These are phyloP conservation scores for Lophius americanus DNA, from an alignment of 2,797 vertebrate species.

Conservation along the genomic window DNA sequence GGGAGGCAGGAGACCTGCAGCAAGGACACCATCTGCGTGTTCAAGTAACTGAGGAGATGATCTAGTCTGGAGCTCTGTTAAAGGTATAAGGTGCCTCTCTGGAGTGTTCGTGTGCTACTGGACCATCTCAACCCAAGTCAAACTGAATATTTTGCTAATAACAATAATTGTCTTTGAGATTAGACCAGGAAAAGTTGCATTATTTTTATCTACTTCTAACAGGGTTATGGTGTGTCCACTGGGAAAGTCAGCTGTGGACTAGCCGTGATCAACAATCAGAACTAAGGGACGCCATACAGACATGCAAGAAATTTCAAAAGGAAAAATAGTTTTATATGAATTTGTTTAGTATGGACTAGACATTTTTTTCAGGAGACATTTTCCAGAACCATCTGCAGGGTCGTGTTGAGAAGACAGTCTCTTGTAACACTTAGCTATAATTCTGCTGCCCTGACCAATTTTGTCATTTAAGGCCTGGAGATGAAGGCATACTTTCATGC, in stretches of 20 bases:
- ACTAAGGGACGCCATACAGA: neutral
- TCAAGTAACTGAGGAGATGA: constrained; percentile 7
- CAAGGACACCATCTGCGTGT: constrained; percentile 80
- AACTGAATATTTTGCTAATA: constrained; percentile 23
- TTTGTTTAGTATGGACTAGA: constrained; percentile 22
- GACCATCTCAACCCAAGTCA: constrained; percentile 21
- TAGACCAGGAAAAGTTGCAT: constrained; percentile 16
- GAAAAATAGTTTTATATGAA: constrained; percentile 16
- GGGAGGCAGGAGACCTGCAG: constrained; percentile 62
- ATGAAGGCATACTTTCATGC: constrained; percentile 63
- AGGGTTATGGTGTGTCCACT: constrained; percentile 34
- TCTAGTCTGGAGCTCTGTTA: constrained; percentile 16
- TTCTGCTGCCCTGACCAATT: constrained; percentile 60
- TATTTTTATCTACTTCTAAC: constrained; percentile 45
- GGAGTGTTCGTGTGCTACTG: constrained; percentile 36
- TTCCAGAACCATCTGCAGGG: constrained; percentile 47
- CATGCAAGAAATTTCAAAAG: constrained; percentile 22
- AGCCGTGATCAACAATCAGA: constrained; percentile 5
- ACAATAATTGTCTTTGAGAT: constrained; percentile 7
- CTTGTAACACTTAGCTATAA: constrained; percentile 49
- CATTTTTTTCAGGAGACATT: constrained; percentile 37
- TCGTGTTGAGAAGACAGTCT: constrained; percentile 41
- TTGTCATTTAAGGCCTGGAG: constrained; percentile 56
- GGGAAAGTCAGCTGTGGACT: constrained; percentile 26
- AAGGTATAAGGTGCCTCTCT: constrained; percentile 41